Evolutionary conservation across 1,140 invertebrate genomes (phyloP).

Genomic region (Diuraphis noxia): DNA sequence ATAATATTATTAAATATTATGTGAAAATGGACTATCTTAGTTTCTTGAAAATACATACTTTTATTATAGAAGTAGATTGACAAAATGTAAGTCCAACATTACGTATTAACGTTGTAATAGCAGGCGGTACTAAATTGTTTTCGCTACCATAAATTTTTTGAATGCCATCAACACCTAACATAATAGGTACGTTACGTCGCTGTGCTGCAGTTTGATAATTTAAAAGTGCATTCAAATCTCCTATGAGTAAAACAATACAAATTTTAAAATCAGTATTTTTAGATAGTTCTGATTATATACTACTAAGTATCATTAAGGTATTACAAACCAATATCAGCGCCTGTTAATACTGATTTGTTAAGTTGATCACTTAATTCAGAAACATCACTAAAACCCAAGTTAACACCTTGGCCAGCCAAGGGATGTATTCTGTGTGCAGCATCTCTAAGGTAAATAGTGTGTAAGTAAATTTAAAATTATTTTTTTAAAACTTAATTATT

Average conservation of each 20-base stretch:
- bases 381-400: constrained; percentile 95
- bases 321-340: constrained; percentile 71
- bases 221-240: constrained; percentile 69
- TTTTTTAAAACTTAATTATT: constrained; percentile 56
- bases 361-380: constrained; percentile 71
- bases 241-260: constrained; percentile 59
- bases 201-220: constrained; percentile 86
- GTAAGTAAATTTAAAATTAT: background rate
- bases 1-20: background rate
- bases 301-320: constrained; percentile 52
- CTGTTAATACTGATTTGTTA: constrained; percentile 71
- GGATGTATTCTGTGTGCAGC: constrained; percentile 96
- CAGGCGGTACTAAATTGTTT: constrained; percentile 65
- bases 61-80: constrained; percentile 12
- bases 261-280: constrained; percentile 2
- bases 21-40: background rate
- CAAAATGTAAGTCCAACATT: constrained; percentile 20
- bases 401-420: constrained; percentile 95
- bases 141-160: constrained; percentile 76
- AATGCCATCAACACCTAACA: constrained; percentile 84
- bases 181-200: constrained; percentile 83
- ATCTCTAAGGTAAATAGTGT: constrained; percentile 69
- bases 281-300: constrained; percentile 16
- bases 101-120: constrained; percentile 64
- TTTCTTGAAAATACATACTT: constrained; percentile 28